Evolutionary conservation across 2,888 invertebrate genomes (phyloP), one percentile per base, ranked within the genome.

Genomic region (Diabrotica balteata): DNA sequence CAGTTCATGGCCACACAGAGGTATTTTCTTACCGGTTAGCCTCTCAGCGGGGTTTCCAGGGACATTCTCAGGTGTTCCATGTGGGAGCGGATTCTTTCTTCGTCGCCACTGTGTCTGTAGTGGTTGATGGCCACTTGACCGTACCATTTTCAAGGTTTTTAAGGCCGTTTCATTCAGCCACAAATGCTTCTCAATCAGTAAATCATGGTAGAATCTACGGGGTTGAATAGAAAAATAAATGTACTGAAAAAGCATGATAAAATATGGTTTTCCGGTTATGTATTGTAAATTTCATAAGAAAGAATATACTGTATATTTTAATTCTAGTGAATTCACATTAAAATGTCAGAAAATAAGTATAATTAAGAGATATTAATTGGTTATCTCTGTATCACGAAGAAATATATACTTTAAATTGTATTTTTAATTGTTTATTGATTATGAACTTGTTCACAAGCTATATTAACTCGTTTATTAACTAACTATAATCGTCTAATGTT

Each of bases 61-160:
- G 78, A 79, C 80, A 80, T 80, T 80, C 80, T 80, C 80, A 80
- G 80, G 80, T 80, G 80, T 80, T 76, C 73, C 72, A 60, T 68
- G 70, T 70, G 67, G 69, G 69, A 72, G 70, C 66, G 60, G 66
- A 66, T 59, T 63, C 52, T 61, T 68, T 62, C 63, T 70, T 66
- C 64, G 74, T 73, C 76, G 76, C 76, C 76, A 73, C 63, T 66
- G 67, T 70, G 76, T 76, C 76, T 76, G 69, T 66, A 68, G 71
- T 69, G 71, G 69, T 67, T 62, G 68, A 61, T 66, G 67, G 66
- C 64, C 69, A 71, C 70, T 72, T 72, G 68, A 72, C 72, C 68
- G 67, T 67, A 61, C 69, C 64, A 62, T 68, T 64, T 69, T 71
- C 69, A 67, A 72, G 72, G 66, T 66, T 62, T 62, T 52, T 65